phyloP scores from a whole-genome alignment of 1,140 invertebrate genomes.

The Laupala kohalensis region DNA sequence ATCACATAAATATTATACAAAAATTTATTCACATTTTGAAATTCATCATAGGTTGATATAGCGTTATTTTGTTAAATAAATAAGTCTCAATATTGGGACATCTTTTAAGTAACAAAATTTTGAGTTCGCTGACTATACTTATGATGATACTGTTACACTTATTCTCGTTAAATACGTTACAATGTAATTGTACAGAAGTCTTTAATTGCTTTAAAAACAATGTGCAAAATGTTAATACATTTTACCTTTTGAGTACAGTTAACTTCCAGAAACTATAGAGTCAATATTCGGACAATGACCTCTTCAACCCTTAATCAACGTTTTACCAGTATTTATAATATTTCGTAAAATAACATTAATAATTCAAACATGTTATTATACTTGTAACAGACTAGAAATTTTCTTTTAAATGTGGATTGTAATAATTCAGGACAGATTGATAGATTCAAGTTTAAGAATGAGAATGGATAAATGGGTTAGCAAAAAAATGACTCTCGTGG shows the following conservation, averaged over 20 bases:
- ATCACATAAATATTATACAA: not conserved
- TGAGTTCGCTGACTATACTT: not conserved
- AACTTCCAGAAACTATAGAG: not conserved
- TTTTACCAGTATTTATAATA: not conserved
- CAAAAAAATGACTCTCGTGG: not conserved
- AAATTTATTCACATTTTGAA: not conserved
- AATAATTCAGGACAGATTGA: not conserved
- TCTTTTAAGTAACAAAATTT: not conserved
- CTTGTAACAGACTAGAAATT: not conserved
- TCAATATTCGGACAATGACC: not conserved
- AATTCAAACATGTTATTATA: not conserved
- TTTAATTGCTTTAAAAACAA: not conserved
- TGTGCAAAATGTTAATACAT: not conserved
- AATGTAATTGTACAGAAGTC: not conserved
- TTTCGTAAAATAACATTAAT: not conserved
- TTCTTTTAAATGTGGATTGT: slow-evolving; percentile 4
- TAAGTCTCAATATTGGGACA: not conserved
- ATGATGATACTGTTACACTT: not conserved
- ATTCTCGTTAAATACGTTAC: not conserved
- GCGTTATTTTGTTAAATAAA: not conserved
- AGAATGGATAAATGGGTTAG: not conserved
- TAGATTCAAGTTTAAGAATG: not conserved
- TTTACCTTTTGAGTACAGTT: not conserved
- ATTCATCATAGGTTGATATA: not conserved
- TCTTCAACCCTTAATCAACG: not conserved